Evolutionary conservation across 2,797 vertebrate species (phyloP), one percentile per base, ranked within the genome.

Genomic region (Diglossa cyanea): DNA sequence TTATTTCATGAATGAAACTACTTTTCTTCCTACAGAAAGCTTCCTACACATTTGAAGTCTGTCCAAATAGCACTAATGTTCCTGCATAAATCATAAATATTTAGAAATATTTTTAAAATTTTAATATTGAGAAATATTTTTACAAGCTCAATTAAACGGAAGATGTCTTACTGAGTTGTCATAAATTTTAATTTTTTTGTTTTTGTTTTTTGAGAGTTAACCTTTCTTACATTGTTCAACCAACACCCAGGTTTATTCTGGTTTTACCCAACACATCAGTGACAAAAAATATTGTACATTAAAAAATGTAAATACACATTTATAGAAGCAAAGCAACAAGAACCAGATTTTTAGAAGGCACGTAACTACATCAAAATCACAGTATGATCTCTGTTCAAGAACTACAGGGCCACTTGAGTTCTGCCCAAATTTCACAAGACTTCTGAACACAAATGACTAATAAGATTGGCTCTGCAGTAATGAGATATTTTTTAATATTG

Each of bases 31-130:
- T 91, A 83, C 82, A 84, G 73, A 95, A 88, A 94, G 23, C 39
- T 86, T 88, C 75, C 65, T 91, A 58, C 39, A 87, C 81, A 57
- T 66, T 84, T 93, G 81, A 94, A 92, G n/a, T 39, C 67, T 87
- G 39, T 78, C 74, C 77, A 95, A 86, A 79, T 13, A 76, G 35
- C 50, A 86, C 53, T 90, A 62, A 88, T 37, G 55, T n/a, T 92
- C 44, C 51, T 67, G 74, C 18, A 66, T 7, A 82, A 62, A 73
- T 35, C n/a, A 89, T 88, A 88, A 90, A 94, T 92, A 94, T 90
- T 88, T 63, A 70, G 50, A 92, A 75, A 55, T 55, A 51, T 54
- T 88, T 95, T 90, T 72, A 4, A 51, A 90, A 68, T 15, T 81
- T 90, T 81, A 68, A 62, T 60, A 18, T 39, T 88, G 35, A 55